Base-by-base conservation (phyloP, 2,113 vertebrate species). In the Ammospiza caudacuta region DNA sequence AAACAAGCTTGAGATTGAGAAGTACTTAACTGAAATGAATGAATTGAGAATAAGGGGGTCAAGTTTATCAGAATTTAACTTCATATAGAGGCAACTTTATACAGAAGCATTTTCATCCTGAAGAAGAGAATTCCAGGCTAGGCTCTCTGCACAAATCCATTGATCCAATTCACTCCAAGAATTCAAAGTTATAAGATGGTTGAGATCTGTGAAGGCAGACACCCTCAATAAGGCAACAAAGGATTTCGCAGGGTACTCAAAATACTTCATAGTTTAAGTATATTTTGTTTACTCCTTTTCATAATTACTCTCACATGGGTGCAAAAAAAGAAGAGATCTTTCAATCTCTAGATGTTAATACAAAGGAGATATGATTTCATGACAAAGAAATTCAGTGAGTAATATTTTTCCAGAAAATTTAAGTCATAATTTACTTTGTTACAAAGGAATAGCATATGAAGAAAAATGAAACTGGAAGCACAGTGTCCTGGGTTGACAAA, bases 21-120 rank as follows among this genome's bases (percentile, higher is more conserved):
- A 79, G 24, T 74, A 96, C 86, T 94, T 94, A 92, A 96, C n/a
- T 90, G 86, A 97, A 97, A 90, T 9, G 62, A 41, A 85, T 64
- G 16, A 74, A 89, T 96, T 95, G 55, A 96, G 87, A 81, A 25
- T 88, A 94, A 93, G 44, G 74, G 41, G 15, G 41, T 79, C 12
- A 91, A 90, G 91, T 94, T 89, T 16, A 63, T 61, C 31, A 95
- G 39, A 91, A 63, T 84, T 85, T 92, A 35, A 69, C 85, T 81
- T 90, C 59, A 68, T 39, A 79, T 64, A 85, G 39, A 55, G 9
- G 43, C 49, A 87, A 90, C 83, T 95, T 78, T 87, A 27, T 25
- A n/a, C 29, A 83, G 82, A 87, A 84, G 78, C 16, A 73, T 20
- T 70, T 87, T 20, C 4, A 5, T 55, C 3, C 51, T 69, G 3